Conservation (phyloP, 1,140 invertebrate genomes). For the Drosophila mayri region DNA sequence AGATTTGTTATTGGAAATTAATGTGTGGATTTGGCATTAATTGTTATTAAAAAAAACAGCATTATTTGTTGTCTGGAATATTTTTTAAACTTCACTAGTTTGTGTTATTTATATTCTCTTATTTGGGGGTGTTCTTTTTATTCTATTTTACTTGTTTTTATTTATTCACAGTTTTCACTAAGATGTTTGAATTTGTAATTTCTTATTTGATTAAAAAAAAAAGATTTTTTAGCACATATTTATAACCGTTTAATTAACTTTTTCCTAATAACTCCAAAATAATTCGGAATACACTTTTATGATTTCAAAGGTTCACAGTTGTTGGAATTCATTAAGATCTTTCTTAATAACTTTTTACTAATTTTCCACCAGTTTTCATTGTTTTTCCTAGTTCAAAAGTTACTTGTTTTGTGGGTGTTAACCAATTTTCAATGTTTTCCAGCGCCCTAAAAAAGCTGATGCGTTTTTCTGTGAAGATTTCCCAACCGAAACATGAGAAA, state of each 20-base stretch:
- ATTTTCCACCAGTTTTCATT: neutral
- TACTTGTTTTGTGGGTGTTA: neutral
- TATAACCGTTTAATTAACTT: neutral
- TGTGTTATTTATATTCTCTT: neutral
- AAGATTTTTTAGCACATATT: neutral
- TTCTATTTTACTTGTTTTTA: neutral
- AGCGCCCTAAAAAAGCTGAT: conserved; percentile 15
- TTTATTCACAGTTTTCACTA: neutral
- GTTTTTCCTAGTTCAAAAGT: neutral
- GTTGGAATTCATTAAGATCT: neutral
- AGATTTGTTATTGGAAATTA: conserved; percentile 1
- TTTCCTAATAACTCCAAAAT: neutral
- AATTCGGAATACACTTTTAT: neutral
- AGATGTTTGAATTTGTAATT: neutral
- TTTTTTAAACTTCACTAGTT: neutral
- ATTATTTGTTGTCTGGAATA: neutral
- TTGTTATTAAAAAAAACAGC: neutral
- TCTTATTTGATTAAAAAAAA: no score
- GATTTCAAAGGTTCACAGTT: neutral
- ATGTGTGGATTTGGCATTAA: no score
- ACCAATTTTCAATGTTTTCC: conserved; percentile 2
- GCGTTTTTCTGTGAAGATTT: conserved; percentile 37
- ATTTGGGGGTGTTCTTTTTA: neutral
- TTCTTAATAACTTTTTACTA: neutral
- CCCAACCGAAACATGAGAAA: conserved; percentile 46